Conservation (phyloP, 2,888 invertebrate genomes). For the Gasteruption jaculator region DNA sequence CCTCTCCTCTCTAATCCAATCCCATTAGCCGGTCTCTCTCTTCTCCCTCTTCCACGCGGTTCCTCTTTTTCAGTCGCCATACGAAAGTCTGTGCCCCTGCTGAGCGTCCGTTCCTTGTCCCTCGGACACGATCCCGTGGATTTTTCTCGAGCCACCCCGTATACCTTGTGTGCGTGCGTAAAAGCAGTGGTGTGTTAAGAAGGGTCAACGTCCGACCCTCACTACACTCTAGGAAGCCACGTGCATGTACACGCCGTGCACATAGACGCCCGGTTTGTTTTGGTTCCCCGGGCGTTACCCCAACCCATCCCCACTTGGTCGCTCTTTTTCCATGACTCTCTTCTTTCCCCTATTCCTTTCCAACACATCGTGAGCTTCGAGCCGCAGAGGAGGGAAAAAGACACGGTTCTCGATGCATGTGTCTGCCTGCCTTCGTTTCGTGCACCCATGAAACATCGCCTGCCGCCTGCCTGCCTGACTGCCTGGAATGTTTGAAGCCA, state of each 20-base stretch:
- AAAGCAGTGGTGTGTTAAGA: slow-evolving; percentile 39
- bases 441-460: too few relatives aligned
- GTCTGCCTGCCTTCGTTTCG: too few relatives aligned
- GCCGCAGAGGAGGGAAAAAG: too few relatives aligned
- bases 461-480: too few relatives aligned
- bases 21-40: too few relatives aligned
- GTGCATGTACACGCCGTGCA: slow-evolving; percentile 39
- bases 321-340: slow-evolving; percentile 23
- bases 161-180: slow-evolving; percentile 23
- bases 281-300: slow-evolving; percentile 52
- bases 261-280: slow-evolving; percentile 48
- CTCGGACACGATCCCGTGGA: slow-evolving; percentile 27
- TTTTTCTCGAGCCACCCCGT: slow-evolving; percentile 32
- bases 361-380: too few relatives aligned
- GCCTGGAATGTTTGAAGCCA: too few relatives aligned
- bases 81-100: too few relatives aligned
- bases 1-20: too few relatives aligned
- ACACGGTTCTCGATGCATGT: too few relatives aligned
- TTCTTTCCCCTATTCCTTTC: slow-evolving; percentile 13
- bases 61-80: too few relatives aligned
- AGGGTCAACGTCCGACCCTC: slow-evolving; percentile 53
- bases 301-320: slow-evolving; percentile 35
- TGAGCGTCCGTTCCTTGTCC: slow-evolving; percentile 15
- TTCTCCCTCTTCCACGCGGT: too few relatives aligned
- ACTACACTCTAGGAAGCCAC: slow-evolving; percentile 45